These are phyloP conservation scores for Neelides folsomi DNA, from an alignment of 2,888 invertebrate species.

Conservation along the genomic window DNA sequence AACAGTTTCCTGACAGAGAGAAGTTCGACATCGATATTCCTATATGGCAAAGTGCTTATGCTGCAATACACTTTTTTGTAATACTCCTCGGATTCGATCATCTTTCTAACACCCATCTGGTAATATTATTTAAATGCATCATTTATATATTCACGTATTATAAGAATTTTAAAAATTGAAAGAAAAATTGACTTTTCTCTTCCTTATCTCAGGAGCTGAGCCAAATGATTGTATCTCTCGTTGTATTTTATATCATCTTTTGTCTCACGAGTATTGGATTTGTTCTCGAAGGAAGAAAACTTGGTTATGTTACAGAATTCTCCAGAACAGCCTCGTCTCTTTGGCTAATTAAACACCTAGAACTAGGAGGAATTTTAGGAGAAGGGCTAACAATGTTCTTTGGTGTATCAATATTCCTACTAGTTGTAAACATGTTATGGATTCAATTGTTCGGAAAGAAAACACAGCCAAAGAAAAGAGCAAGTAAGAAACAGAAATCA, in stretches of 20 bases:
- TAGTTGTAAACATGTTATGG: too few species aligned
- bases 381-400: too few species aligned
- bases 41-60: slow-evolving; percentile 53
- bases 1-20: slow-evolving; percentile 48
- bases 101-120: slow-evolving; percentile 49
- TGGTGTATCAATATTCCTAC: too few species aligned
- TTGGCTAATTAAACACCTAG: slow-evolving; percentile 30
- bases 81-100: slow-evolving; percentile 54
- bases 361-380: background rate
- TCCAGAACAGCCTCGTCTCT: background rate
- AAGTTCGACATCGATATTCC: slow-evolving; percentile 55
- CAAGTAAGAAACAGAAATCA: too few species aligned
- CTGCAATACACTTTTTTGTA: slow-evolving; percentile 52
- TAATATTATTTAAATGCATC: slow-evolving; percentile 34
- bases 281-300: slow-evolving; percentile 50
- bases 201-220: slow-evolving; percentile 48
- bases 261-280: slow-evolving; percentile 57
- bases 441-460: too few species aligned
- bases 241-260: slow-evolving; percentile 51
- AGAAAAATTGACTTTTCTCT: slow-evolving; percentile 26
- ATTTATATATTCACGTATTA: background rate
- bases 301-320: slow-evolving; percentile 9
- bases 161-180: background rate
- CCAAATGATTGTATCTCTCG: slow-evolving; percentile 46
- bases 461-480: too few species aligned